Evolutionary conservation across 2,888 invertebrate species (phyloP).

Genomic region (Tachina lurida): DNA sequence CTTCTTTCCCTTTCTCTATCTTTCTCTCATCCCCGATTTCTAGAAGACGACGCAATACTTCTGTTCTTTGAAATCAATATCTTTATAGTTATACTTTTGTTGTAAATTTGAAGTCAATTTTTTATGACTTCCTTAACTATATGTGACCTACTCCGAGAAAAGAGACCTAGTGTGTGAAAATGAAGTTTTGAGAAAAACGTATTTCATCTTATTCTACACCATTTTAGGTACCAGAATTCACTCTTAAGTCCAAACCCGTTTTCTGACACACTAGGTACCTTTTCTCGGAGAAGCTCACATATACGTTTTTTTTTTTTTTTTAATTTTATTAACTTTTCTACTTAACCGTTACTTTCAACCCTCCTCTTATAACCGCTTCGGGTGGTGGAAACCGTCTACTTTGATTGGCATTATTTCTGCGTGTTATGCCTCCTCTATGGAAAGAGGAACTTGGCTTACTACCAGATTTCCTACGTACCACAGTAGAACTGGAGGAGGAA

Average conservation of each 20-base stretch:
- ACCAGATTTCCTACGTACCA: not conserved
- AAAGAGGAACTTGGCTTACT: constrained; percentile 17
- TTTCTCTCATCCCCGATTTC: too few relatives aligned
- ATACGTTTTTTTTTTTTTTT: not conserved
- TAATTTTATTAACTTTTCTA: constrained; percentile 53
- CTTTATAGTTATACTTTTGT: not conserved
- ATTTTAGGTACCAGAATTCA: too few relatives aligned
- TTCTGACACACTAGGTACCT: too few relatives aligned
- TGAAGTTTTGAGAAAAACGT: too few relatives aligned
- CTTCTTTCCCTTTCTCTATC: too few relatives aligned
- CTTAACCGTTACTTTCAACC: constrained; percentile 79
- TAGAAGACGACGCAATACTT: too few relatives aligned
- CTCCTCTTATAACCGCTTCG: constrained; percentile 81
- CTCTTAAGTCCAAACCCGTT: too few relatives aligned
- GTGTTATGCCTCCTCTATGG: constrained; percentile 66
- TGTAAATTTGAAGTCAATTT: not conserved
- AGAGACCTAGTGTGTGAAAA: too few relatives aligned
- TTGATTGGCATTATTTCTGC: constrained; percentile 75
- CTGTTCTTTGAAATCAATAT: too few relatives aligned
- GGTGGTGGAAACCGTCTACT: constrained; percentile 80
- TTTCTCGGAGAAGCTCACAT: too few relatives aligned
- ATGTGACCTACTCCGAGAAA: too few relatives aligned
- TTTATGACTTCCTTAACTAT: not conserved
- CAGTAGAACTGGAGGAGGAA: not conserved
- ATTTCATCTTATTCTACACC: too few relatives aligned